Evolutionary conservation across 2,888 invertebrate species (phyloP).

Genomic region (Hirtodrosophila cameraria): DNA sequence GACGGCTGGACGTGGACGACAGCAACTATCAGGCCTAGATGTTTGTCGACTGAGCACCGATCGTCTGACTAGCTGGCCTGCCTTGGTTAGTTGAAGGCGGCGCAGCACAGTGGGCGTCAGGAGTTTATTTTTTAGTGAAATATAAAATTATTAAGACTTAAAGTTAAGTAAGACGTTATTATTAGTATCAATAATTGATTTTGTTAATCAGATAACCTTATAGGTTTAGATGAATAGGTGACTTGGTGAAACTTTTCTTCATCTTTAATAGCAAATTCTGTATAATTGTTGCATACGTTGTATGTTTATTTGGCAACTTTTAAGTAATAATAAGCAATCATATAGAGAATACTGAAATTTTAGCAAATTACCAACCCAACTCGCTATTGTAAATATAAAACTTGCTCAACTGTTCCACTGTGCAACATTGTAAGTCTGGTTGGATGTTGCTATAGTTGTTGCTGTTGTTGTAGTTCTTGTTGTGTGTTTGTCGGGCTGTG

Average conservation of each 20-base stretch:
- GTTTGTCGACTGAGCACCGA: conserved; percentile 18
- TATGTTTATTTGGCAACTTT: too few relatives aligned
- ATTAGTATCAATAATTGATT: too few relatives aligned
- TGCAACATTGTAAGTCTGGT: conserved; percentile 17
- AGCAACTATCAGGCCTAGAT: conserved; percentile 14
- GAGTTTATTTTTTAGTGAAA: background rate
- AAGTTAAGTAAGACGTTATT: too few relatives aligned
- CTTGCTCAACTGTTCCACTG: conserved; percentile 26
- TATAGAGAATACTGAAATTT: too few relatives aligned
- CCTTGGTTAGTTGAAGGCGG: conserved; percentile 22
- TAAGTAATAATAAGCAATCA: too few relatives aligned
- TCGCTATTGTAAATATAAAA: background rate
- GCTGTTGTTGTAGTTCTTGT: conserved; percentile 8
- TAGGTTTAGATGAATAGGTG: too few relatives aligned
- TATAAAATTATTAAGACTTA: too few relatives aligned
- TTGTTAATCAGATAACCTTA: too few relatives aligned
- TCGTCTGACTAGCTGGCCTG: conserved; percentile 7
- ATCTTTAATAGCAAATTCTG: too few relatives aligned
- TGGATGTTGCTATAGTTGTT: conserved; percentile 1
- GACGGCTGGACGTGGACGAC: conserved; percentile 25
- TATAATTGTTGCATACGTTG: too few relatives aligned
- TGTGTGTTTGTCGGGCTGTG: conserved; percentile 6
- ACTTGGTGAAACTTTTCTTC: too few relatives aligned
- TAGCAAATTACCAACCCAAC: too few relatives aligned
- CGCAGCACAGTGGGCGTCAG: conserved; percentile 31